Evolutionary conservation across 2,888 invertebrate species (phyloP).

Genomic region (Drosophila incognita): DNA sequence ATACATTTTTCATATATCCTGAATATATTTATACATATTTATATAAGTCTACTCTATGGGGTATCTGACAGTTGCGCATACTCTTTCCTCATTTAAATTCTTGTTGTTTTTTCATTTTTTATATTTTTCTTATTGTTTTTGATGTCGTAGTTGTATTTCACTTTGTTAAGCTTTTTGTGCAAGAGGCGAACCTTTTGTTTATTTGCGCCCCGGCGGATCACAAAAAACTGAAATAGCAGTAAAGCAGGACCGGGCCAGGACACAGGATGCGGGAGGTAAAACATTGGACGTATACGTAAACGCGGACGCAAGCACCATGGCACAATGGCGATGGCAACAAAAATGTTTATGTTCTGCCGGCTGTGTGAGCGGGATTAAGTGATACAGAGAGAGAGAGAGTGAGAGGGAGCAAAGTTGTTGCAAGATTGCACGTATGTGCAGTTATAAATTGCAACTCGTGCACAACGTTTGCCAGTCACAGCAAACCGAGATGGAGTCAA

Average conservation of each 20-base stretch:
- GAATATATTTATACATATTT: not conserved
- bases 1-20: not conserved
- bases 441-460: constrained; percentile 78
- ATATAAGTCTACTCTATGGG: not conserved
- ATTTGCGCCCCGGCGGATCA: constrained; percentile 73
- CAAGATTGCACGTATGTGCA: constrained; percentile 63
- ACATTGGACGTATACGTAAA: constrained; percentile 24
- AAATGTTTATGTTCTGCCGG: constrained; percentile 70
- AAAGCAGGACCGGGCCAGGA: constrained; percentile 13
- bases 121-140: constrained; percentile 32
- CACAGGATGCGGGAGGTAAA: constrained; percentile 16
- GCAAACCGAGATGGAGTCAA: constrained; percentile 32
- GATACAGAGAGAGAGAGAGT: not conserved
- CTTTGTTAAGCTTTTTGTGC: constrained; percentile 53
- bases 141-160: constrained; percentile 65
- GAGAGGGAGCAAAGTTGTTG: not conserved
- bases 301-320: constrained; percentile 52
- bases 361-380: constrained; percentile 1
- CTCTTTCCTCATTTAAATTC: not conserved
- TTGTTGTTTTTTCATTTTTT: not conserved
- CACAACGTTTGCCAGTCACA: constrained; percentile 56
- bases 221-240: constrained; percentile 67
- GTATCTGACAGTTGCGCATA: not conserved
- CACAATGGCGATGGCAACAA: constrained; percentile 67
- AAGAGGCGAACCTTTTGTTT: constrained; percentile 70